phyloP scores from a whole-genome alignment of 2,113 vertebrate genomes.

The Sander vitreus region DNA sequence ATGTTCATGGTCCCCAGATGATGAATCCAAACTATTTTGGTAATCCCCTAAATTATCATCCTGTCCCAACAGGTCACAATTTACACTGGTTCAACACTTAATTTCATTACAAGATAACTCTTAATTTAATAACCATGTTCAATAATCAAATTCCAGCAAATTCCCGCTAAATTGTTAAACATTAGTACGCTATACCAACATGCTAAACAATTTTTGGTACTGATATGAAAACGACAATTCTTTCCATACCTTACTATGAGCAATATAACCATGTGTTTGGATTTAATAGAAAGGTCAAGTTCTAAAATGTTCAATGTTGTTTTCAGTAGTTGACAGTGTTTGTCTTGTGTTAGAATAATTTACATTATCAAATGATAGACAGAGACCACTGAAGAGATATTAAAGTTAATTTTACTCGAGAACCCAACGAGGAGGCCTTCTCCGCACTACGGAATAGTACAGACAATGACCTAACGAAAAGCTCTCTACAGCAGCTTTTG shows the following conservation, averaged over 20 bases:
- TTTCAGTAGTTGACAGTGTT: neutral
- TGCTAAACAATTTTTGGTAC: neutral
- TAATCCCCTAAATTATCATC: neutral
- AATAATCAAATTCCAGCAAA: neutral
- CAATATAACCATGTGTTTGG: neutral
- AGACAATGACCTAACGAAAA: no score
- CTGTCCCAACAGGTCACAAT: neutral
- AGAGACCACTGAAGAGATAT: no score
- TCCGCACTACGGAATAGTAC: no score
- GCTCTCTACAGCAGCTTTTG: no score
- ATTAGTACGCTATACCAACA: neutral
- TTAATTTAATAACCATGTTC: neutral
- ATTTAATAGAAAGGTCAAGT: neutral
- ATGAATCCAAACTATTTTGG: neutral
- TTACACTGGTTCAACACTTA: neutral
- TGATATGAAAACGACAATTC: neutral
- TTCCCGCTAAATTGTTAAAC: neutral
- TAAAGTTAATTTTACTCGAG: no score
- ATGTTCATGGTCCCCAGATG: neutral
- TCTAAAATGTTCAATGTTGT: neutral
- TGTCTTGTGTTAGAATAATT: no score
- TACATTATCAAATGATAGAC: no score
- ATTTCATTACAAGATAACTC: neutral
- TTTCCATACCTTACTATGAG: neutral
- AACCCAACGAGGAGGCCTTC: no score